These are phyloP conservation scores for Zaprionus gabonicus DNA, from an alignment of 1,140 invertebrate species.

Conservation along the genomic window DNA sequence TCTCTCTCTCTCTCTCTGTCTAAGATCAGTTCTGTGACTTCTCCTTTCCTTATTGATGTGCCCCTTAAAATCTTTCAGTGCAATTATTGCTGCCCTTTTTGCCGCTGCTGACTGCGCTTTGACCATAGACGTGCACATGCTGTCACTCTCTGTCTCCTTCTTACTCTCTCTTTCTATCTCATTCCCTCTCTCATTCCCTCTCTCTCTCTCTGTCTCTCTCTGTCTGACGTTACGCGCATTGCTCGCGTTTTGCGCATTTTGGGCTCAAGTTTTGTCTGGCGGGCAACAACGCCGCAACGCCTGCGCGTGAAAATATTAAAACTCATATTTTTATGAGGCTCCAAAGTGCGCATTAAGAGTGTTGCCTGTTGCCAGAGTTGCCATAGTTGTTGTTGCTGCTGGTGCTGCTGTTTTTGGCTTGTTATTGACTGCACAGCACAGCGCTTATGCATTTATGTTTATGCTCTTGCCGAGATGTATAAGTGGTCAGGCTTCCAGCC, in stretches of 20 bases:
- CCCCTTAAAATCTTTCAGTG: conserved; percentile 25
- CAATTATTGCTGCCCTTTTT: conserved; percentile 43
- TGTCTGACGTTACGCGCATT: conserved; percentile 13
- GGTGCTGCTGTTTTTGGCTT: conserved; percentile 45
- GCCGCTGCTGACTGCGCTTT: conserved; percentile 5
- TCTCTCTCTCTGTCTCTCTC: background rate
- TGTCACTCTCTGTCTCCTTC: background rate
- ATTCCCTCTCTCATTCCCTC: background rate
- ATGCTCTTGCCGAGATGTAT: conserved; percentile 47
- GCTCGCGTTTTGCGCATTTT: background rate
- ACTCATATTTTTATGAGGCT: conserved; percentile 80
- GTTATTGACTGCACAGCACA: conserved; percentile 45
- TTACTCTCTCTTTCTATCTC: background rate
- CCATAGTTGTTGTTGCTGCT: conserved; percentile 19
- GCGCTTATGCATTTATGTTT: conserved; percentile 67
- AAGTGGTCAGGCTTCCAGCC: conserved; percentile 47
- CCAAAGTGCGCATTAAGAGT: conserved; percentile 76
- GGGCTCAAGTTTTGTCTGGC: conserved; percentile 38
- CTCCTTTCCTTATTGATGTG: too few species aligned
- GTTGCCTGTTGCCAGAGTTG: conserved; percentile 20
- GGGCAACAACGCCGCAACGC: conserved; percentile 49
- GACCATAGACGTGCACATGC: conserved; percentile 3
- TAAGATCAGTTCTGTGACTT: too few species aligned
- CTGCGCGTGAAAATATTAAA: conserved; percentile 83
- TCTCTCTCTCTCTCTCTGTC: too few species aligned